Evolutionary conservation across 2,797 vertebrate genomes (phyloP).

Genomic region (Cryptoprocta ferox): DNA sequence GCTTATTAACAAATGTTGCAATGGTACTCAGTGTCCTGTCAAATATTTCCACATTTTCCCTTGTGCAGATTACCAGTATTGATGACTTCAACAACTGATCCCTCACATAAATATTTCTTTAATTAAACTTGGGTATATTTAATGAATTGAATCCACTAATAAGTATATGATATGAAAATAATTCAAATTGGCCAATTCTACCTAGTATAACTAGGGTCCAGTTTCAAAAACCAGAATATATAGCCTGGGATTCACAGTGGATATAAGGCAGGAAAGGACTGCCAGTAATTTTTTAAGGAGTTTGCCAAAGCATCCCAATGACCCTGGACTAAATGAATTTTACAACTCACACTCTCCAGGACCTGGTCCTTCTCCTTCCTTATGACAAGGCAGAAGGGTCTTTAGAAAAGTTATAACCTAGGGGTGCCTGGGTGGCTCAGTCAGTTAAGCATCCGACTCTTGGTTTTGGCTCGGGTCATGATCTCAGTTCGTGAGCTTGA

Average conservation of each 20-base stretch:
- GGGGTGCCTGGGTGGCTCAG: no score
- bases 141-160: slow-evolving; percentile 42
- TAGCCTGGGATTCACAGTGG: not conserved
- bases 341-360: not conserved
- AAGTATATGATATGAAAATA: slow-evolving; percentile 33
- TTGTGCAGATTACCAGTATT: not conserved
- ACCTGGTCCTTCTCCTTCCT: not conserved
- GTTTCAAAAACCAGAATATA: slow-evolving; percentile 24
- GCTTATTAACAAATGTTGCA: slow-evolving; percentile 35
- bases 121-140: slow-evolving; percentile 31
- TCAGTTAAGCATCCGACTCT: no score
- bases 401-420: not conserved
- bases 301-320: not conserved
- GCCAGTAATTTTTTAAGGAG: not conserved
- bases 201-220: slow-evolving; percentile 20
- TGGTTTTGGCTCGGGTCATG: no score
- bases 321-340: not conserved
- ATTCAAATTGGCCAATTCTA: slow-evolving; percentile 50
- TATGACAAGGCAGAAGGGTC: not conserved
- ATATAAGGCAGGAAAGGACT: not conserved
- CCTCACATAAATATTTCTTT: slow-evolving; percentile 1
- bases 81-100: slow-evolving; percentile 9
- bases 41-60: not conserved
- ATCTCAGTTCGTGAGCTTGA: no score
- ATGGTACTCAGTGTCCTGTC: not conserved